Evolutionary conservation across 2,888 invertebrate genomes (phyloP).

Genomic region (Drosophila hamatofila): DNA sequence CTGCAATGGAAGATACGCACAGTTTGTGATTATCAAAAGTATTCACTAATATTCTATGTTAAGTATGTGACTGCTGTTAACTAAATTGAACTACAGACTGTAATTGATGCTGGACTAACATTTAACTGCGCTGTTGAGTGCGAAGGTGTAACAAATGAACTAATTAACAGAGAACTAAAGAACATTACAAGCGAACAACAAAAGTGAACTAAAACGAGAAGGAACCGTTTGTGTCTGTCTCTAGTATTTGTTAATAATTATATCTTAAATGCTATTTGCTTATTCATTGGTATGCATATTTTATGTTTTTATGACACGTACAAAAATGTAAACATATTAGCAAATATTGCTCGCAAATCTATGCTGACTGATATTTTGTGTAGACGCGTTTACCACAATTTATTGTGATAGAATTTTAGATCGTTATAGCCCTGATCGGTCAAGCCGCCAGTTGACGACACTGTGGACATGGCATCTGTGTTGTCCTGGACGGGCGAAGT

Average conservation of each 20-base stretch:
- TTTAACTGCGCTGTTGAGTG: conserved; percentile 60
- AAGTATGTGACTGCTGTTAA: conserved; percentile 31
- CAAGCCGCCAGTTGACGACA: conserved; percentile 84
- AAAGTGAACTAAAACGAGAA: conserved; percentile 56
- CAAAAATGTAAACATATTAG: conserved; percentile 45
- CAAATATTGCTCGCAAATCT: conserved; percentile 44
- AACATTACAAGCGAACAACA: conserved; percentile 53
- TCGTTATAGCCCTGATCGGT: conserved; percentile 90
- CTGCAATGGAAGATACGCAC: conserved; percentile 81
- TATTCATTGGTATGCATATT: conserved; percentile 49
- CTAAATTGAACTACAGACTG: conserved; percentile 45
- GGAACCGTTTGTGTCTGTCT: conserved; percentile 62
- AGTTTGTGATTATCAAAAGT: conserved; percentile 40
- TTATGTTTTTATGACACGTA: conserved; percentile 59
- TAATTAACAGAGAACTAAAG: conserved; percentile 61
- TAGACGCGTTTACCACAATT: conserved; percentile 88
- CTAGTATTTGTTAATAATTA: conserved; percentile 31
- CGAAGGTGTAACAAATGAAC: conserved; percentile 76
- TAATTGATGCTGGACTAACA: conserved; percentile 39
- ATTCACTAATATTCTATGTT: conserved; percentile 18
- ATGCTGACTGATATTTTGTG: conserved; percentile 22
- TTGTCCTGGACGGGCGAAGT: conserved; percentile 76
- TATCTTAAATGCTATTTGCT: conserved; percentile 55
- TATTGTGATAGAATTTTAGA: conserved; percentile 92
- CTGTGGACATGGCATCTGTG: conserved; percentile 83